These are phyloP conservation scores for Pachyramphus minor DNA, from an alignment of 2,113 vertebrate genomes.

Conservation along the genomic window DNA sequence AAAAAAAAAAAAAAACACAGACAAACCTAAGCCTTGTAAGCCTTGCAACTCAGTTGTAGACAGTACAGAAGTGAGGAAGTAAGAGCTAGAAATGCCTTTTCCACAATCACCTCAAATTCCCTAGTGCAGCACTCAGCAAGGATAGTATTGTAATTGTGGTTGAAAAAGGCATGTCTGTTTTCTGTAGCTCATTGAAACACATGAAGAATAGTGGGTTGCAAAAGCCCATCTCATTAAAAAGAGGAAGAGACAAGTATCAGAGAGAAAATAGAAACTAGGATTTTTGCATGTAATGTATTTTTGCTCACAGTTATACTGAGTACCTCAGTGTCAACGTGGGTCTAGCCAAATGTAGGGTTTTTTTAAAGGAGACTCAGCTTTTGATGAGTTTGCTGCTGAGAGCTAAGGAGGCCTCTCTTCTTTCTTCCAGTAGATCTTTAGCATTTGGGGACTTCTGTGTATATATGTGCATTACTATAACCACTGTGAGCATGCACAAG, in stretches of 20 bases:
- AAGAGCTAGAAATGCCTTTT: not conserved
- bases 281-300: not conserved
- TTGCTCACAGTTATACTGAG: not conserved
- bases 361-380: not conserved
- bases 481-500: rapidly evolving
- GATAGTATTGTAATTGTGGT: not conserved
- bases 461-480: not conserved
- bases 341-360: not conserved
- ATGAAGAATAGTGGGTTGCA: not conserved
- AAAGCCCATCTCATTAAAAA: not conserved
- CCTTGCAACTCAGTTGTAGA: not conserved
- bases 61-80: not conserved
- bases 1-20: not conserved
- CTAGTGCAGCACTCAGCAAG: not conserved
- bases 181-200: not conserved
- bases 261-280: not conserved
- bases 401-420: not conserved
- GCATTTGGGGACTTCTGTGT: not conserved
- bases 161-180: conserved; percentile 3
- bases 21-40: rapidly evolving
- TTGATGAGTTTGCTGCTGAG: not conserved
- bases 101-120: not conserved
- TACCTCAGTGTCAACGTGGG: not conserved
- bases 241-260: not conserved
- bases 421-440: not conserved